A percentile compares a stretch with the other conserved stretches of the same genome.
These are phyloP conservation scores for Aporrectodea caliginosa DNA, from an alignment of 1,140 invertebrate species.

Conservation along the genomic window DNA sequence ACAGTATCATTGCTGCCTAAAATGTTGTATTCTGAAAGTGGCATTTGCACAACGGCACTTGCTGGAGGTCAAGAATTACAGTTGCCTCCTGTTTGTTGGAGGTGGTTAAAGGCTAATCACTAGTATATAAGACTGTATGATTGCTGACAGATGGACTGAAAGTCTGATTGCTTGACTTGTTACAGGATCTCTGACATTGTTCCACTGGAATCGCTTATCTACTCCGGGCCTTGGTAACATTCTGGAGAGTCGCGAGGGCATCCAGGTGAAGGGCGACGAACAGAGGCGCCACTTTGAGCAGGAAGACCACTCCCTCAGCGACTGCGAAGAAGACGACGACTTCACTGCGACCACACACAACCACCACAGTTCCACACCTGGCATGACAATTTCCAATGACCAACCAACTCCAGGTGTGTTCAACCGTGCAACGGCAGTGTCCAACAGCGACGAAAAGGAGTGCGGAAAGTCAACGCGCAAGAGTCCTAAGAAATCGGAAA, in stretches of 20 bases:
- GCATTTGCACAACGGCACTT: too few relatives aligned
- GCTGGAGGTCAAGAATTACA: too few relatives aligned
- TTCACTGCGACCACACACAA: background rate
- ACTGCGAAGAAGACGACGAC: background rate
- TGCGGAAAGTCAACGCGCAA: background rate
- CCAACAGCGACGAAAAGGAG: background rate
- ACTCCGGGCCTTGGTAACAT: background rate
- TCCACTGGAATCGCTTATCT: background rate
- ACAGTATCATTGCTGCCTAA: too few relatives aligned
- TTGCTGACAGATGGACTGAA: background rate
- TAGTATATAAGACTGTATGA: too few relatives aligned
- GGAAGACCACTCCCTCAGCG: background rate
- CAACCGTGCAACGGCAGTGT: too few relatives aligned
- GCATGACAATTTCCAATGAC: too few relatives aligned
- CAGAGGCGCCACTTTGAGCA: background rate
- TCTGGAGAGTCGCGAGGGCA: background rate
- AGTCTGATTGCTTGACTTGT: background rate
- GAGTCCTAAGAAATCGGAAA: background rate
- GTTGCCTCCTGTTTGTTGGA: too few relatives aligned
- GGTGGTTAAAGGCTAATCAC: too few relatives aligned
- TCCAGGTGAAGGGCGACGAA: background rate
- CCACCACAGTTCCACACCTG: background rate
- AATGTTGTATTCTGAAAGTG: too few relatives aligned
- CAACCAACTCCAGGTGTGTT: too few relatives aligned
- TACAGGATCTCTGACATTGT: background rate